Evolutionary conservation across 1,140 invertebrate genomes (phyloP), one percentile per base, ranked within the genome.

Genomic region (Drosophila grimshawi): DNA sequence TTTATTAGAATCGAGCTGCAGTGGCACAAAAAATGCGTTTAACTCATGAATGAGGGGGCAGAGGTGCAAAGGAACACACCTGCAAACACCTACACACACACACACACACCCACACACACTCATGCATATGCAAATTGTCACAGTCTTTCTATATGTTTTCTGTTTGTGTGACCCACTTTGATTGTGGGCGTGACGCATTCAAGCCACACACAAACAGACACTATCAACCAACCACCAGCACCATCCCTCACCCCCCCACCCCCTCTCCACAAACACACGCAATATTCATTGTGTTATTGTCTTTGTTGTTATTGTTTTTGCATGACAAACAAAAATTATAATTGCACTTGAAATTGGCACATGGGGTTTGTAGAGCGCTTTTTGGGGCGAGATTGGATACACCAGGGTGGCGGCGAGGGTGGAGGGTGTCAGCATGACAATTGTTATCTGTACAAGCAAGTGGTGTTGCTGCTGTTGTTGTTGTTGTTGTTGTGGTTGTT

Each of bases 261-360:
- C 7, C 7, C 29, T 19, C 56, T 43, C 8, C 37, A 11, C 48
- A 49, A 79, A 55, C 62, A 69, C 65, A 74, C 71, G 62, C 73
- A 65, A 68, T 76, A 70, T 73, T 78, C 62, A 80, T 70, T 85
- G 48, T 46, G 48, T 52, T 76, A 52, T 85, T 85, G 57, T 86
- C 79, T 64, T 71, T 78, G 41, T 81, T 79, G 59, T 75, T 78
- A 69, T 61, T 86, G 69, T 82, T 75, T 77, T 88, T 80, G 83
- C 83, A 86, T 86, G 83, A 86, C 83, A 86, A 86, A 83, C 83
- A 88, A 88, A 82, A 86, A 86, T 86, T 86, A 86, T 82, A 86
- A 86, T 86, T 86, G 83, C 83, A 86, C 83, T 86, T 82, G 80
- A 86, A 88, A 82, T 77, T 82, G 79, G 72, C 76, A 88, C 79